Evolutionary conservation across 2,888 invertebrate species (phyloP).

Genomic region (Stenurella melanura): DNA sequence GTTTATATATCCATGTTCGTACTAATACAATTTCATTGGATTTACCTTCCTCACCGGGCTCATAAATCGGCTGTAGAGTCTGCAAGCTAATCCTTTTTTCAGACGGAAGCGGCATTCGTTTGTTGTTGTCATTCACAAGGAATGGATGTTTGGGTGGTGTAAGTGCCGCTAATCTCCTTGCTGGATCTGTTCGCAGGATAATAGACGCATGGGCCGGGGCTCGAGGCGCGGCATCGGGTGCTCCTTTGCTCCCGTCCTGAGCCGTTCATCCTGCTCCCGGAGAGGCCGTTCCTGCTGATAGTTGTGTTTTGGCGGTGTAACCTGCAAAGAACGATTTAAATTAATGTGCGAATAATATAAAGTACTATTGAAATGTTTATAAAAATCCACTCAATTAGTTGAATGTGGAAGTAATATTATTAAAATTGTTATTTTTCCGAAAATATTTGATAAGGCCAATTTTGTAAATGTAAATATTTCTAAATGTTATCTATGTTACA

Average conservation of each 20-base stretch:
- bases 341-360: not conserved
- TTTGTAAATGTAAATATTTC: too few relatives aligned
- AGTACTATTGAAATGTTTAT: too few relatives aligned
- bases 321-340: slow-evolving; percentile 46
- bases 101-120: slow-evolving; percentile 43
- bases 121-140: slow-evolving; percentile 55
- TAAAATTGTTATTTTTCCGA: too few relatives aligned
- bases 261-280: slow-evolving; percentile 64
- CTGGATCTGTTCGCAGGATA: slow-evolving; percentile 73
- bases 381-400: too few relatives aligned
- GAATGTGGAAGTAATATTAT: too few relatives aligned
- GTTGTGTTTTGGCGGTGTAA: slow-evolving; percentile 76
- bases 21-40: not conserved
- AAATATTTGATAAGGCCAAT: too few relatives aligned
- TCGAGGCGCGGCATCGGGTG: slow-evolving; percentile 63
- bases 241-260: slow-evolving; percentile 50
- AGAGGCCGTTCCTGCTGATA: slow-evolving; percentile 70
- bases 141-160: slow-evolving; percentile 67
- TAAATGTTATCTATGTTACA: too few relatives aligned
- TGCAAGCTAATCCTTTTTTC: slow-evolving; percentile 5
- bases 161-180: slow-evolving; percentile 67
- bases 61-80: not conserved
- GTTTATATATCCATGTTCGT: not conserved
- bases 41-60: not conserved
- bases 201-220: slow-evolving; percentile 76